These are phyloP conservation scores for Anableps anableps DNA, from an alignment of 2,797 vertebrate genomes.

Conservation along the genomic window DNA sequence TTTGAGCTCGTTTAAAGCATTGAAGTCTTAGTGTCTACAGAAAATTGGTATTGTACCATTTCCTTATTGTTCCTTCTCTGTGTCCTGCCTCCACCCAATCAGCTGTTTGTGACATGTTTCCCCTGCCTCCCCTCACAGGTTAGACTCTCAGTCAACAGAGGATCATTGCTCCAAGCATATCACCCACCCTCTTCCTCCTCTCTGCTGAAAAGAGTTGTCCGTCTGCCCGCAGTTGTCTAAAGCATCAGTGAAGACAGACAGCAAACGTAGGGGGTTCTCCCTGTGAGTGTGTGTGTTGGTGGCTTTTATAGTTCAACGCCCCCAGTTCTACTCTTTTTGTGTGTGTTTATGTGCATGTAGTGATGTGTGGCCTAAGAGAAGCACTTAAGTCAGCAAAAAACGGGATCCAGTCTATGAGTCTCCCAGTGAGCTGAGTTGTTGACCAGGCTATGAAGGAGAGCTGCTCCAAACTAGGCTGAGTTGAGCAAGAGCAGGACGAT, in stretches of 20 bases:
- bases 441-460: constrained; percentile 70
- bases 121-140: constrained; percentile 64
- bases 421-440: constrained; percentile 24
- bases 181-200: constrained; percentile 27
- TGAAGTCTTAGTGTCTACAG: background rate
- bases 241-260: constrained; percentile 43
- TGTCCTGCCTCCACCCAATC: constrained; percentile 26
- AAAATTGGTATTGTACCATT: background rate
- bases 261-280: constrained; percentile 23
- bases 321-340: constrained; percentile 25
- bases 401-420: constrained; percentile 25
- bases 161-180: constrained; percentile 48
- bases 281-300: constrained; percentile 26
- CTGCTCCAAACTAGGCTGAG: constrained; percentile 63
- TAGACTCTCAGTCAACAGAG: constrained; percentile 63
- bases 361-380: constrained; percentile 54
- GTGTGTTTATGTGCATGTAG: constrained; percentile 15
- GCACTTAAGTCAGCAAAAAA: constrained; percentile 52
- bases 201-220: constrained; percentile 27
- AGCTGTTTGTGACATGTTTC: constrained; percentile 63
- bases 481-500: constrained; percentile 49
- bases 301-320: constrained; percentile 30
- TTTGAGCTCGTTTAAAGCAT: background rate
- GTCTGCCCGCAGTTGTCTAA: constrained; percentile 39
- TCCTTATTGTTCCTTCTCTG: background rate